Evolutionary conservation across 2,797 vertebrate species (phyloP), one percentile per base, ranked within the genome.

Genomic region (Sebastes hubbsi): DNA sequence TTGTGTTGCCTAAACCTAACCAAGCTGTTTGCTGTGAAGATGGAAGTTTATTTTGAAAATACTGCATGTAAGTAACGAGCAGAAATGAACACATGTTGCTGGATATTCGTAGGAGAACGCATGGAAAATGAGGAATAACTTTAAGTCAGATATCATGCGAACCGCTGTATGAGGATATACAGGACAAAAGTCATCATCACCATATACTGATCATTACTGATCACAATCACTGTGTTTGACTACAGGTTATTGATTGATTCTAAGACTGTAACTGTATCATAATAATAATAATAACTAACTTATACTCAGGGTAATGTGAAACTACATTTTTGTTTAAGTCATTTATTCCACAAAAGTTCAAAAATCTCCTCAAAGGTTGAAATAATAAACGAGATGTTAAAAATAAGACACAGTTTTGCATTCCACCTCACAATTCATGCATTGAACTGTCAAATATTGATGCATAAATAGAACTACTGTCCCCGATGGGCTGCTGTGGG

Each of bases 381-480:
- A 77, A 78, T 61, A 8, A 52, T 11, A 63, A 27, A 34, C 2
- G 0, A 67, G 20, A 36, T 34, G 16, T 25, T 29, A 12, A 34
- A 80, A 60, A 52, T 29, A 42, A 20, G 6, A 49, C 60, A 5
- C 7, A 2, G 30, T 14, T 27, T 8, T 58, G 22, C 34, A 29
- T 54, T 54, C 24, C 10, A 25, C 14, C 36, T 55, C 18, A 70
- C 56, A 49, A 67, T 46, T 66, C 52, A 66, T 54, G 30, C 32
- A 73, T 22, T 55, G 27, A 68, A 63, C 22, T 70, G 59, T 81
- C 63, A 80, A 63, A 80, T 82, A 84, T 84, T 70, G 16, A 75
- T 71, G 72, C 66, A 36, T 74, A 68, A 60, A 54, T 72, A 82
- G 38, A 34, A 38, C 20, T 4, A 14, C 29, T 73, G 78, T 80